Conservation (phyloP, 2,797 vertebrate species). For the Pseudomugil tenellus region DNA sequence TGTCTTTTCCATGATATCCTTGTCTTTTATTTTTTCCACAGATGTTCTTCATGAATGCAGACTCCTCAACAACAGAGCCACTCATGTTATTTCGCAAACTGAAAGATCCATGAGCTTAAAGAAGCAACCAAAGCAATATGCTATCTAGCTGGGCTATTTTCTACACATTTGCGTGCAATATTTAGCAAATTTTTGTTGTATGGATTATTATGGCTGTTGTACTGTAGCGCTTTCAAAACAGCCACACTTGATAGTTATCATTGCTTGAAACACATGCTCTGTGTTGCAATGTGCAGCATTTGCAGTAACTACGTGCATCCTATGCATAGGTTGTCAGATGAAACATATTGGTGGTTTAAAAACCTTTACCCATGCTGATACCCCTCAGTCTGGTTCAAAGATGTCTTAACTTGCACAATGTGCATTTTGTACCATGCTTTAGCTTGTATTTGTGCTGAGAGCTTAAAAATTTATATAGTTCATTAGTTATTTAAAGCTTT, state of each 20-base stretch:
- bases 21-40: constrained; percentile 45
- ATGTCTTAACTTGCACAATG: constrained; percentile 75
- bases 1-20: not conserved
- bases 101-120: constrained; percentile 82
- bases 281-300: constrained; percentile 59
- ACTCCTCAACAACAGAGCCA: constrained; percentile 86
- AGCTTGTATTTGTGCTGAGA: constrained; percentile 63
- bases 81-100: constrained; percentile 84
- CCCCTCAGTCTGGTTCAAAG: constrained; percentile 67
- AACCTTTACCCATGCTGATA: constrained; percentile 59
- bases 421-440: constrained; percentile 72
- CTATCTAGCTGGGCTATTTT: constrained; percentile 72
- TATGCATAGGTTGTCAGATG: constrained; percentile 60
- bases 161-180: constrained; percentile 35
- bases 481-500: constrained; percentile 56
- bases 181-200: constrained; percentile 49
- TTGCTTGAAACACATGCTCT: constrained; percentile 62
- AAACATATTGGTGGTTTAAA: constrained; percentile 51
- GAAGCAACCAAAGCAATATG: constrained; percentile 85
- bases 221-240: constrained; percentile 66
- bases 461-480: constrained; percentile 63
- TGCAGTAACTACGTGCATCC: constrained; percentile 62
- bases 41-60: constrained; percentile 87
- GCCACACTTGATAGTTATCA: constrained; percentile 60
- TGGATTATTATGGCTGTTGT: constrained; percentile 55